phyloP scores from a whole-genome alignment of 2,888 invertebrate genomes.

The Campoletis raptor region DNA sequence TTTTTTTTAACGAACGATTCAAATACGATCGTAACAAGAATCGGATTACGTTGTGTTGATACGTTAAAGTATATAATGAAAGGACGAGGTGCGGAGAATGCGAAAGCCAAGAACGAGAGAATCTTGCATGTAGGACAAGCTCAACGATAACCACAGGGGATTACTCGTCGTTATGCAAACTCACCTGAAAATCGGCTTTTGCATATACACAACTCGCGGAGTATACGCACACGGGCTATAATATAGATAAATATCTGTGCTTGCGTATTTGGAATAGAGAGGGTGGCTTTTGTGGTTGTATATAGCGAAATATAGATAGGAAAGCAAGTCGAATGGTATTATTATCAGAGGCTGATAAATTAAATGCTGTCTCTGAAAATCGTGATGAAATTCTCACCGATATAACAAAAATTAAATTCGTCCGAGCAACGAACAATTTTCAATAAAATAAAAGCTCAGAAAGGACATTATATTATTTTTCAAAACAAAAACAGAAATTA shows the following conservation, averaged over 20 bases:
- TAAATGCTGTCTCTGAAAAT: background rate
- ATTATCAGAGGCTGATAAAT: constrained; percentile 7
- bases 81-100: constrained; percentile 47
- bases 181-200: constrained; percentile 50
- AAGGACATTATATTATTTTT: background rate
- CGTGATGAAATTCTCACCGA: background rate
- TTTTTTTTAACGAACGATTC: background rate
- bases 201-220: constrained; percentile 10
- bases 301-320: background rate
- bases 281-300: background rate
- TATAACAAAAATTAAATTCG: constrained; percentile 9
- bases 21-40: background rate
- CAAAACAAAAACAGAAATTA: background rate
- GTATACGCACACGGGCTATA: background rate
- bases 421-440: background rate
- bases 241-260: background rate
- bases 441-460: background rate
- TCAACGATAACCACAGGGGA: constrained; percentile 48
- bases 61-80: constrained; percentile 40
- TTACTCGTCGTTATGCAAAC: constrained; percentile 62
- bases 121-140: constrained; percentile 17
- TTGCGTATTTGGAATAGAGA: background rate
- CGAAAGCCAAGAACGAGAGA: constrained; percentile 45
- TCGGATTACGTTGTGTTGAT: constrained; percentile 16
- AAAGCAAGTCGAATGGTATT: constrained; percentile 17